Evolutionary conservation across 2,113 vertebrate species (phyloP).

Genomic region (Zootoca vivipara): DNA sequence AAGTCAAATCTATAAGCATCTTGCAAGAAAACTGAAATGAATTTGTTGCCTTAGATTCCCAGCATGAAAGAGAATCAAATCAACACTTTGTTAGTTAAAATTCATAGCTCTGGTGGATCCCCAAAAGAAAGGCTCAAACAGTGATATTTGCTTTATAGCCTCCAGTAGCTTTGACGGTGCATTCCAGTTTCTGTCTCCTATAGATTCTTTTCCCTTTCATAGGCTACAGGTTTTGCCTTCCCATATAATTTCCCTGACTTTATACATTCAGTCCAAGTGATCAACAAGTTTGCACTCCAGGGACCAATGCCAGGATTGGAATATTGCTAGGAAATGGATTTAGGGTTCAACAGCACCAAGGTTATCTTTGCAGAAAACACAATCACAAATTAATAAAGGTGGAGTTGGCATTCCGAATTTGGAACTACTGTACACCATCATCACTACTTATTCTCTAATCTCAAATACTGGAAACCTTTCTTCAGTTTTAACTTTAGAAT

Average conservation of each 20-base stretch:
- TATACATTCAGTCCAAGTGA: background rate
- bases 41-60: background rate
- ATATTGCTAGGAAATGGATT: background rate
- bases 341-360: background rate
- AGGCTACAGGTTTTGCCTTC: background rate
- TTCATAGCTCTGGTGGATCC: background rate
- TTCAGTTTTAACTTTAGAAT: conserved; percentile 26
- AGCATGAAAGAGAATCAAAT: background rate
- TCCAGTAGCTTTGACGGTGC: background rate
- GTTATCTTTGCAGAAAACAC: background rate
- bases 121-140: background rate
- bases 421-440: conserved; percentile 42
- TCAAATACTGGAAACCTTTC: no score
- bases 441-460: background rate
- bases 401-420: background rate
- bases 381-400: background rate
- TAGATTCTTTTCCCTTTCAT: background rate
- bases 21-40: background rate
- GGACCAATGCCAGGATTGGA: background rate
- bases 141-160: conserved; percentile 1
- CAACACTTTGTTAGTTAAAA: background rate
- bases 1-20: background rate
- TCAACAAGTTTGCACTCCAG: background rate
- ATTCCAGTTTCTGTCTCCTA: background rate
- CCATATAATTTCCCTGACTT: background rate